These are phyloP conservation scores for Trichonephila clavipes DNA, from an alignment of 1,140 invertebrate genomes.

Conservation along the genomic window DNA sequence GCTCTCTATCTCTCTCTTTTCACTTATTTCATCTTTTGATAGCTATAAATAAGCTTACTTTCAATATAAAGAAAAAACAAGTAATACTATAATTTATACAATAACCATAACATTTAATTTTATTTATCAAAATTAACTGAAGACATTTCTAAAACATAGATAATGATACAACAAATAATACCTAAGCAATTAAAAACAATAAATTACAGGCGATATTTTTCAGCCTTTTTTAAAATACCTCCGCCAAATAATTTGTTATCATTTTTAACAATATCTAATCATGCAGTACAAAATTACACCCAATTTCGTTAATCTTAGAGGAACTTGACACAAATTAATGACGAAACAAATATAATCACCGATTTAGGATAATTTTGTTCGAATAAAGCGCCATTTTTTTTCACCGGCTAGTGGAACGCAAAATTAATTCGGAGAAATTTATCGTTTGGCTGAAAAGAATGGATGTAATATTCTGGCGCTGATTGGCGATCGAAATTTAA, in stretches of 20 bases:
- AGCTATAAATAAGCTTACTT: too few species aligned
- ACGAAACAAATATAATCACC: background rate
- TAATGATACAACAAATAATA: too few species aligned
- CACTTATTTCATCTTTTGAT: too few species aligned
- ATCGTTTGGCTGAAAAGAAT: background rate
- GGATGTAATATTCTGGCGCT: background rate
- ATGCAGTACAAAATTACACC: background rate
- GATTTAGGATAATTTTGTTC: background rate
- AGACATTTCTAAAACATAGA: too few species aligned
- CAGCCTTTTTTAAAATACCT: background rate
- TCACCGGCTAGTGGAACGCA: background rate
- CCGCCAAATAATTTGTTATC: background rate
- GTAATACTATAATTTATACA: too few species aligned
- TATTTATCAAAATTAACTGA: too few species aligned
- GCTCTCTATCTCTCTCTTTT: too few species aligned
- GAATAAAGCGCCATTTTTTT: background rate
- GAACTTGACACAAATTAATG: background rate
- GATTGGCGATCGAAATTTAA: slow-evolving; percentile 43
- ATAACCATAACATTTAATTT: too few species aligned
- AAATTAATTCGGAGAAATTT: background rate
- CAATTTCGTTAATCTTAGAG: background rate
- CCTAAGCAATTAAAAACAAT: too few species aligned
- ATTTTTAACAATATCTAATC: background rate
- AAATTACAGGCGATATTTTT: too few species aligned
- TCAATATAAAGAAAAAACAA: too few species aligned